phyloP scores from a whole-genome alignment of 2,888 invertebrate species.

The Heterodera filipjevi region DNA sequence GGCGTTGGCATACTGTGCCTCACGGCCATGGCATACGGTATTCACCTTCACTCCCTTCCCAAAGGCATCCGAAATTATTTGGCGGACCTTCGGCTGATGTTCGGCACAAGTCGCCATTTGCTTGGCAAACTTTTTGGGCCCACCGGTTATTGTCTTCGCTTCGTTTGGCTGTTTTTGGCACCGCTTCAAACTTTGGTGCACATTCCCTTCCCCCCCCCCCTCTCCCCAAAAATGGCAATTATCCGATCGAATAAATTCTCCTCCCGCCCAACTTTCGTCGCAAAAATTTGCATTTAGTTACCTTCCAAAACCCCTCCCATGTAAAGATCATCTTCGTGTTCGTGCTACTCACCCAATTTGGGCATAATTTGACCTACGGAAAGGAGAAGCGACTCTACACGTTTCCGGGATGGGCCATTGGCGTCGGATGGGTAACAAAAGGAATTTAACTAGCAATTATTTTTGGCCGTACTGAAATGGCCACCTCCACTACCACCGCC shows the following conservation, averaged over 20 bases:
- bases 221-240: neutral
- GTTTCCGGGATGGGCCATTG: slow-evolving; percentile 42
- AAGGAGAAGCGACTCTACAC: slow-evolving; percentile 41
- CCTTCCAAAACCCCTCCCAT: neutral
- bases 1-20: no score
- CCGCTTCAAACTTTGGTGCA: slow-evolving; percentile 41
- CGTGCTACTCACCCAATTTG: slow-evolving; percentile 39
- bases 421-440: slow-evolving; percentile 41
- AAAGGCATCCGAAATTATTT: slow-evolving; percentile 45
- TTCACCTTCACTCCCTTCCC: neutral
- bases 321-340: slow-evolving; percentile 42
- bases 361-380: slow-evolving; percentile 40
- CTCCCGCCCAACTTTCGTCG: no score
- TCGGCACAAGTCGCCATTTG: slow-evolving; percentile 45
- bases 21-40: slow-evolving; percentile 27
- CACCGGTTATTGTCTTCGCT: slow-evolving; percentile 45
- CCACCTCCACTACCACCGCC: no score
- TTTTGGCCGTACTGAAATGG: no score
- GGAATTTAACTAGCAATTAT: neutral
- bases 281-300: no score
- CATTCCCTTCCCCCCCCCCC: no score
- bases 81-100: slow-evolving; percentile 51
- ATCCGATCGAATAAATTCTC: neutral
- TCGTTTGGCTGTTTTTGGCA: slow-evolving; percentile 44
- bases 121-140: slow-evolving; percentile 37